These are phyloP conservation scores for Ictalurus punctatus DNA, from an alignment of 2,113 vertebrate genomes.

Conservation along the genomic window DNA sequence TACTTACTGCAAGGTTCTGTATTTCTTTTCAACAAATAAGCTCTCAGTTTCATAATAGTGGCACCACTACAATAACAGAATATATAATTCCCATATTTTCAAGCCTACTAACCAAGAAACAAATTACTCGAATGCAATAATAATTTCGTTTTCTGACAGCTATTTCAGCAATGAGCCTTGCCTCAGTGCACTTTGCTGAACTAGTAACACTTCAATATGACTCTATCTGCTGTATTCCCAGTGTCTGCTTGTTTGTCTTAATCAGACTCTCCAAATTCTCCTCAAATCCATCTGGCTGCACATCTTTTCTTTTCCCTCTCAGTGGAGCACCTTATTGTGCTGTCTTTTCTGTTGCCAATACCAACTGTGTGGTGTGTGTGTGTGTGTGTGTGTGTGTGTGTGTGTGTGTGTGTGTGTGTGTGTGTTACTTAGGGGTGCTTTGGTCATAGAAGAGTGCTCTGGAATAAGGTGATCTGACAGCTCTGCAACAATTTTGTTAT, in stretches of 20 bases:
- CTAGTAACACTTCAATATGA: not conserved
- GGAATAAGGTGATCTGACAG: constrained; percentile 47
- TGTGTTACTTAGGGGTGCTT: constrained; percentile 8
- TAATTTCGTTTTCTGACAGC: not conserved
- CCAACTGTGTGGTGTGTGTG: constrained; percentile 8
- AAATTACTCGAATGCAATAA: not conserved
- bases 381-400: not conserved
- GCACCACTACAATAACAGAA: not conserved
- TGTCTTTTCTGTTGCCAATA: constrained; percentile 11
- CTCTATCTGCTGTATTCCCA: not conserved
- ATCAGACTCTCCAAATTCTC: not conserved
- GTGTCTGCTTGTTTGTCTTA: constrained; percentile 29
- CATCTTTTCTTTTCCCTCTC: not conserved
- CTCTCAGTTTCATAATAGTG: not conserved
- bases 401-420: constrained; percentile 1
- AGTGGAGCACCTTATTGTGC: not conserved
- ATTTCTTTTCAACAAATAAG: not conserved
- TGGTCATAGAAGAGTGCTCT: constrained; percentile 18
- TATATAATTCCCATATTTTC: not conserved
- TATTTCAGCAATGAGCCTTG: not conserved
- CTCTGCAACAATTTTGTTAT: constrained; percentile 36
- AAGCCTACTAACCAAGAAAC: not conserved
- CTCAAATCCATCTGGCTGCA: constrained; percentile 27
- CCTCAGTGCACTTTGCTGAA: not conserved
- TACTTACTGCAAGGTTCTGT: not conserved